Conservation (phyloP, 2,113 vertebrate genomes). For the Heterocephalus glaber region DNA sequence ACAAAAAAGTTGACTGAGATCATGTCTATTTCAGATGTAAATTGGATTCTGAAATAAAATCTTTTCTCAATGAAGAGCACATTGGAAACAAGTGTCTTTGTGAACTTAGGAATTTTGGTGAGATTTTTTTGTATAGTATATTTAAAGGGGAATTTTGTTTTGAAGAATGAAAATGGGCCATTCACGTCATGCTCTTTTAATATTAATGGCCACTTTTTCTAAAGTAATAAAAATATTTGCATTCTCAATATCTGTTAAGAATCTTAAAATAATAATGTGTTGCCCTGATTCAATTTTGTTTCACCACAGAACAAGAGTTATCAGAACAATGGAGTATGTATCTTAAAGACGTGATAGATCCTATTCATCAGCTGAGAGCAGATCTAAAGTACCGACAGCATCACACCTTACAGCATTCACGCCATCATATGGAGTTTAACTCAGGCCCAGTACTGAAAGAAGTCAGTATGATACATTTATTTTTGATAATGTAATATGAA, state of each 20-base stretch:
- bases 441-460: constrained; percentile 86
- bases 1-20: constrained; percentile 35
- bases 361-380: constrained; percentile 89
- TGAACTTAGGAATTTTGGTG: constrained; percentile 84
- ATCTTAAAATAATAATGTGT: constrained; percentile 44
- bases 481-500: constrained; percentile 52
- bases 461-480: constrained; percentile 84
- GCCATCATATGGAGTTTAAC: constrained; percentile 69
- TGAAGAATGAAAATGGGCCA: neutral
- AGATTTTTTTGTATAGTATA: constrained; percentile 65
- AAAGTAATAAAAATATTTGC: constrained; percentile 1
- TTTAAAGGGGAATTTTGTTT: constrained; percentile 40
- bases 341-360: constrained; percentile 84
- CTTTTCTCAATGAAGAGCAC: constrained; percentile 85
- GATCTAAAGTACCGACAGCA: constrained; percentile 87
- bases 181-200: constrained; percentile 1
- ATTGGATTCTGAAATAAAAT: constrained; percentile 88
- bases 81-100: constrained; percentile 79
- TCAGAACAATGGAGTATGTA: constrained; percentile 85
- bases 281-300: constrained; percentile 76
- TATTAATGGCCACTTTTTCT: constrained; percentile 25
- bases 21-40: constrained; percentile 87
- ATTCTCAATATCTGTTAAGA: neutral
- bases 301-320: constrained; percentile 86
- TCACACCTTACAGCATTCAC: constrained; percentile 72